phyloP scores from a whole-genome alignment of 2,113 vertebrate genomes.

The Hippocampus barbouri region DNA sequence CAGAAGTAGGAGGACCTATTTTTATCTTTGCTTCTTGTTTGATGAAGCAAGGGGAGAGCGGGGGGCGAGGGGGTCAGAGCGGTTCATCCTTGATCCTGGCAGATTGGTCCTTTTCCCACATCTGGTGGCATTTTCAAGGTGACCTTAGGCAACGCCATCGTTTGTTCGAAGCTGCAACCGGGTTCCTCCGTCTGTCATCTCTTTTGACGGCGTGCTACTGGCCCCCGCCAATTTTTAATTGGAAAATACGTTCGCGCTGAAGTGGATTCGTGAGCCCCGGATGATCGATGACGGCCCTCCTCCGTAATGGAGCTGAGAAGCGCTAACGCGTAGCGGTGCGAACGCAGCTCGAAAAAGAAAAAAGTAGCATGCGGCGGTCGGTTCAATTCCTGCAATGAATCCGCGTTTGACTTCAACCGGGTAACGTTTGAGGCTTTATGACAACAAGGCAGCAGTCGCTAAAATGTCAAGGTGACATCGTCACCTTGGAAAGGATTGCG shows the following conservation, averaged over 20 bases:
- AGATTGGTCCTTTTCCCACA: slow-evolving; percentile 30
- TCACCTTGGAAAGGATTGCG: slow-evolving; percentile 4
- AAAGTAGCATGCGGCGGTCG: slow-evolving; percentile 69
- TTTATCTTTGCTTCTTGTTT: slow-evolving; percentile 45
- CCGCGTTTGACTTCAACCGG: not conserved
- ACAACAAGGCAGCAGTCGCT: slow-evolving; percentile 3
- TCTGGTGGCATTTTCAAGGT: slow-evolving; percentile 18
- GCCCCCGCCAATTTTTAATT: not conserved
- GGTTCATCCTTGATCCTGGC: slow-evolving; percentile 46
- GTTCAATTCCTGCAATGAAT: slow-evolving; percentile 23
- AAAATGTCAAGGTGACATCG: slow-evolving; percentile 23
- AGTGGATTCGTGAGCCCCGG: no score
- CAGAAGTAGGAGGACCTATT: slow-evolving; percentile 48
- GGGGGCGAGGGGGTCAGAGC: slow-evolving; percentile 12
- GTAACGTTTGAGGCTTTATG: not conserved
- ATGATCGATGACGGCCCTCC: not conserved
- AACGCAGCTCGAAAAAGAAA: slow-evolving; percentile 46
- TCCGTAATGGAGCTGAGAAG: slow-evolving; percentile 10
- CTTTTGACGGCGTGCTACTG: not conserved
- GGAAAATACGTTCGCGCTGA: no score
- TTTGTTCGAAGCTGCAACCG: not conserved
- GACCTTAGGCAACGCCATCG: not conserved
- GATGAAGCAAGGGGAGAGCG: slow-evolving; percentile 30
- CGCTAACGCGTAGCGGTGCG: slow-evolving; percentile 9
- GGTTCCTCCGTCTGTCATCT: not conserved